Conservation (phyloP, 2,113 vertebrate species). For the Ploceus nigricollis region DNA sequence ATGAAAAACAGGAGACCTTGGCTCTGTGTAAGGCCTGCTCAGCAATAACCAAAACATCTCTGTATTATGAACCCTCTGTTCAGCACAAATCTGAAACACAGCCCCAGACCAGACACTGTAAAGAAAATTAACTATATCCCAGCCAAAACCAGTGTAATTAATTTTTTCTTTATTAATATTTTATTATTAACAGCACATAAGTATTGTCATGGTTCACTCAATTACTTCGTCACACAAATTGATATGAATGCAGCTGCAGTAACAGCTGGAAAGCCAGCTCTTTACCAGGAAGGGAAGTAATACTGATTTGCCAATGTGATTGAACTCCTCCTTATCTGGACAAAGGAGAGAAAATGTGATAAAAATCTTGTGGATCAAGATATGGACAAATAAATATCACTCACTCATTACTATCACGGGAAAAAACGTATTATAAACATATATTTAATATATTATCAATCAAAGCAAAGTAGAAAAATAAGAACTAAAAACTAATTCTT, state of each 20-base stretch:
- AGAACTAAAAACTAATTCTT: not conserved
- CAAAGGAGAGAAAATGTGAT: not conserved
- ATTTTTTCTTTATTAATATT: not conserved
- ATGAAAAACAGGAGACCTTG: fast-evolving
- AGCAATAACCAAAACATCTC: not conserved
- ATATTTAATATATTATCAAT: not conserved
- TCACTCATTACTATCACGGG: not conserved
- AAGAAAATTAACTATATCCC: not conserved
- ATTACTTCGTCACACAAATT: not conserved
- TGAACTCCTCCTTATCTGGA: not conserved
- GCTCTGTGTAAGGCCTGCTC: not conserved
- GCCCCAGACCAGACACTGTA: not conserved
- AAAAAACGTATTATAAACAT: not conserved
- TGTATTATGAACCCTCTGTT: not conserved
- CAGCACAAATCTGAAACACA: not conserved
- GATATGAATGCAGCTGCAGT: not conserved
- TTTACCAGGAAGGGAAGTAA: not conserved
- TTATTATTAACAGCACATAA: not conserved
- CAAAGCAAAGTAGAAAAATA: not conserved
- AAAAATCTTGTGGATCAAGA: not conserved
- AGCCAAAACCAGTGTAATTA: not conserved
- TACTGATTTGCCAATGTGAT: not conserved
- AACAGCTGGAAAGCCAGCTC: not conserved
- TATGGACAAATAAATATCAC: not conserved
- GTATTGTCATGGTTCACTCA: not conserved